phyloP scores from a whole-genome alignment of 2,888 invertebrate species.

The Brachycybe producta region DNA sequence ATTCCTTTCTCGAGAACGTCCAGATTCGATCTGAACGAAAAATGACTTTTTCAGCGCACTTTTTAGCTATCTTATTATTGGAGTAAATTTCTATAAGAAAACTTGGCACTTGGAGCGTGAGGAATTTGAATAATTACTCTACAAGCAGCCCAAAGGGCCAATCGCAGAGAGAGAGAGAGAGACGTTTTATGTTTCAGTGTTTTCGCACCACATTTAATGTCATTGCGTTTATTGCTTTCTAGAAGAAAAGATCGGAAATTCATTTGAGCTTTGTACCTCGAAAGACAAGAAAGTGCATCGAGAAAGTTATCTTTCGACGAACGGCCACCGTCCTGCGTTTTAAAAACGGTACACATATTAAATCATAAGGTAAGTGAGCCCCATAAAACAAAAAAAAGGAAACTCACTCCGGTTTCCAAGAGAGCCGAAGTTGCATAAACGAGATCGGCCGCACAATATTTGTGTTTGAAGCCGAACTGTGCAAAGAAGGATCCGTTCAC shows the following conservation, averaged over 20 bases:
- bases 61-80: too few species aligned
- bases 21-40: slow-evolving; percentile 40
- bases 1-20: slow-evolving; percentile 49
- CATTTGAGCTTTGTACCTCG: slow-evolving; percentile 33
- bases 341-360: not conserved
- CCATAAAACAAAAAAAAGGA: not conserved
- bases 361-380: not conserved
- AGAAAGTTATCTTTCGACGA: slow-evolving; percentile 53
- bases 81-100: too few species aligned
- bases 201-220: too few species aligned
- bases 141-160: too few species aligned
- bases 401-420: slow-evolving; percentile 41
- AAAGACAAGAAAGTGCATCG: slow-evolving; percentile 53
- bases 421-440: slow-evolving; percentile 66
- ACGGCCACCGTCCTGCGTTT: slow-evolving; percentile 3
- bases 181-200: too few species aligned
- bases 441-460: slow-evolving; percentile 67
- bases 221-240: too few species aligned
- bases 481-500: slow-evolving; percentile 65
- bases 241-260: slow-evolving; percentile 16
- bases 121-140: too few species aligned
- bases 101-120: too few species aligned
- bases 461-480: slow-evolving; percentile 65
- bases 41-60: too few species aligned
- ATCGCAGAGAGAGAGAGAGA: too few species aligned